These are phyloP conservation scores for Sclerurus mexicanus DNA, from an alignment of 2,113 vertebrate species.

Conservation along the genomic window DNA sequence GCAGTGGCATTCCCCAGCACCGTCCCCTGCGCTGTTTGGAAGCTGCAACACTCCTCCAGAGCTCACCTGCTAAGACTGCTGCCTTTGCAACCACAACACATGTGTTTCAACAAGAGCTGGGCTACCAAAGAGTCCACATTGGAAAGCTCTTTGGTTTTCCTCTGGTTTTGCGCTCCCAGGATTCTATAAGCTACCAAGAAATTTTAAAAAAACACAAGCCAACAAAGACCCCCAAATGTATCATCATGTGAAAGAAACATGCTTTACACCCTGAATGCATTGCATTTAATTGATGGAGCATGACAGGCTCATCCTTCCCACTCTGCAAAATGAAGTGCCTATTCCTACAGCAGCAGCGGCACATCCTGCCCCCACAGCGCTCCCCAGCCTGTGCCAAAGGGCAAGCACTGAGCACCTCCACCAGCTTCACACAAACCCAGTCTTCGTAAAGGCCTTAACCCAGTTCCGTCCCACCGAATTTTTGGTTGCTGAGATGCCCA, in stretches of 20 bases:
- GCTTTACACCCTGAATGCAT: neutral
- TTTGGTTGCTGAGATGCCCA: neutral
- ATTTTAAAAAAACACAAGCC: too few species aligned
- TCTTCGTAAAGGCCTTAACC: neutral
- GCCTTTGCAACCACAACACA: neutral
- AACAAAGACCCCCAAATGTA: neutral
- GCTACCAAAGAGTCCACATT: accelerated
- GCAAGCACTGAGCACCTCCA: neutral
- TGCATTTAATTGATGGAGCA: neutral
- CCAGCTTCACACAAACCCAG: neutral
- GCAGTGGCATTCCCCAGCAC: neutral
- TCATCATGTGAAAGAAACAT: neutral
- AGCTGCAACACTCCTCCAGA: neutral
- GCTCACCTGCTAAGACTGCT: neutral
- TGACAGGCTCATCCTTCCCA: too few species aligned
- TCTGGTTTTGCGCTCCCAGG: neutral
- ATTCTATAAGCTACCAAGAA: neutral
- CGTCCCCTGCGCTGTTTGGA: neutral
- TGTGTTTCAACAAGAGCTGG: neutral
- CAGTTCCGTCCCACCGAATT: accelerated
- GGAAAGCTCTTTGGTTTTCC: neutral
- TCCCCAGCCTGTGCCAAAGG: neutral
- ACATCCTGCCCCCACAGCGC: neutral
- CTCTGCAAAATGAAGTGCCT: neutral
- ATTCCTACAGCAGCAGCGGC: neutral